These are phyloP conservation scores for Neostethus bicornis DNA, from an alignment of 2,797 vertebrate genomes.

Conservation along the genomic window DNA sequence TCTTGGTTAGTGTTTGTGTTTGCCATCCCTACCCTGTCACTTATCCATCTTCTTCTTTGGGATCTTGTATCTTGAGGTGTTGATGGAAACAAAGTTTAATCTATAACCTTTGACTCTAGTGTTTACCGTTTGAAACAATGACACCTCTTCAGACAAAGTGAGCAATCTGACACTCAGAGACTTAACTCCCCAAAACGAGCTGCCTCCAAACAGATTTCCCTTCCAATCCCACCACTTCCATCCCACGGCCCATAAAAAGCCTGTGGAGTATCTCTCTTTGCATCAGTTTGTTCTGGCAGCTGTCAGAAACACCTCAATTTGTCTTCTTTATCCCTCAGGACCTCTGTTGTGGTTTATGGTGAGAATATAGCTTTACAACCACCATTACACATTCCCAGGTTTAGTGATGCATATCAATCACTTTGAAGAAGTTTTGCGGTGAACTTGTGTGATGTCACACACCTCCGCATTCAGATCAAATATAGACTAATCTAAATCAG, in stretches of 20 bases:
- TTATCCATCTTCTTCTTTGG: slow-evolving; percentile 10
- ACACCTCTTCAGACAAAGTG: slow-evolving; percentile 59
- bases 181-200: slow-evolving; percentile 37
- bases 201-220: slow-evolving; percentile 24
- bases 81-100: slow-evolving; percentile 38
- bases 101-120: slow-evolving; percentile 58
- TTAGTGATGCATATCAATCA: slow-evolving; percentile 45
- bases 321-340: slow-evolving; percentile 53
- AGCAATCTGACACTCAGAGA: slow-evolving; percentile 49
- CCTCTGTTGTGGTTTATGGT: slow-evolving; percentile 36
- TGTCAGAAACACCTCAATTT: slow-evolving; percentile 56
- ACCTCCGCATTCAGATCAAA: slow-evolving; percentile 24
- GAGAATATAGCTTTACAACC: slow-evolving; percentile 52
- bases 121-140: slow-evolving; percentile 57
- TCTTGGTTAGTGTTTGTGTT: neutral
- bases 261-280: slow-evolving; percentile 32
- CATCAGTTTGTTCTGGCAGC: slow-evolving; percentile 47
- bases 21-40: neutral
- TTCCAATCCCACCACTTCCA: slow-evolving; percentile 34
- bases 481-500: neutral
- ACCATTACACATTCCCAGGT: slow-evolving; percentile 32
- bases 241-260: slow-evolving; percentile 57
- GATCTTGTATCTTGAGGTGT: slow-evolving; percentile 4
- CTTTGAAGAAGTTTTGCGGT: slow-evolving; percentile 18
- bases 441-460: neutral